Evolutionary conservation across 2,888 invertebrate genomes (phyloP), one percentile per base, ranked within the genome.

Genomic region (Agrochola circellaris): DNA sequence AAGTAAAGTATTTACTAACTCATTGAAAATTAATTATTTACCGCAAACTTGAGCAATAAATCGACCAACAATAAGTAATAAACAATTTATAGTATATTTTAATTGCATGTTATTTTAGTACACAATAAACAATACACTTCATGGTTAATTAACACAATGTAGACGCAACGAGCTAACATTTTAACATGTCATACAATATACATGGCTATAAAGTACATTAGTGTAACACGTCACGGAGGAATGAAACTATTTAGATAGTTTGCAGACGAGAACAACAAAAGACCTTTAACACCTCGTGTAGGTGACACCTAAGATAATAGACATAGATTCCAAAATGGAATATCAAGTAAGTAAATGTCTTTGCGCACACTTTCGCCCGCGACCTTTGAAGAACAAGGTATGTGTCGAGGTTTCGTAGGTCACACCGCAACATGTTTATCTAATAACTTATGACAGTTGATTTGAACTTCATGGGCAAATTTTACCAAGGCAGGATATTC

Each of bases 211-310:
- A 77, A 73, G 76, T 74, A 64, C 84, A 82, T 86, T 80, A 85
- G 61, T 77, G 69, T 79, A 69, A 67, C 74, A 82, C 75, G 78
- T 82, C 70, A 84, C 67, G 84, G 70, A 88, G 87, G 84, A 89
- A 90, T 82, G 67, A 77, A 81, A 70, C 81, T 71, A 87, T 87
- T 89, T 89, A 91, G 89, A 89, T 85, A 86, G 82, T 86, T 77
- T 82, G 70, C 82, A 85, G 79, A 84, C 81, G 82, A 87, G 65
- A 79, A 85, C 51, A 87, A 85, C 76, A 75, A 79, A 66, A 66
- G 51, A 76, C 54, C 51, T 61, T 61, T 73, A 70, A 51, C 30
- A 67, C 42, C 42, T 66, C 38, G 42, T 23, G 13, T 30, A 54
- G 67, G 69, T 85, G 70, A 82, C 61, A 71, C 79, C 60, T 87